Conservation (phyloP, 2,888 invertebrate genomes). For the Rhamphomyia laevipes region DNA sequence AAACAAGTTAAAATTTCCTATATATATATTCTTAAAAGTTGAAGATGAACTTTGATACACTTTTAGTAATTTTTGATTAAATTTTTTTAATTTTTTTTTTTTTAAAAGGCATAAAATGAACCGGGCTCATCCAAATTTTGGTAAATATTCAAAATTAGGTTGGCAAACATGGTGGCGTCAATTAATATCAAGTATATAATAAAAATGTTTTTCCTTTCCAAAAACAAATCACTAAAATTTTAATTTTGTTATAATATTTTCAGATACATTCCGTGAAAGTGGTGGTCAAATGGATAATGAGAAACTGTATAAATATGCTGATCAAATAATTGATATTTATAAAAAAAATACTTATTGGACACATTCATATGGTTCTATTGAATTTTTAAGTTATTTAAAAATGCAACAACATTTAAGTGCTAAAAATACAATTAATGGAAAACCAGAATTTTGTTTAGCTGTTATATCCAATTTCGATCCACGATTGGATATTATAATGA, state of each 20-base stretch:
- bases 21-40: background rate
- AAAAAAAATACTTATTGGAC: constrained; percentile 64
- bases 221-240: background rate
- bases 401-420: constrained; percentile 23
- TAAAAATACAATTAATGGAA: constrained; percentile 13
- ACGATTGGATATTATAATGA: constrained; percentile 55
- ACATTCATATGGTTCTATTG: constrained; percentile 49
- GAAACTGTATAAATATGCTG: constrained; percentile 42
- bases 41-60: background rate
- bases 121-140: constrained; percentile 68
- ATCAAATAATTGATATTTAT: constrained; percentile 55
- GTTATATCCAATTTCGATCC: constrained; percentile 86
- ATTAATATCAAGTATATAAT: constrained; percentile 27
- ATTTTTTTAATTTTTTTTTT: background rate
- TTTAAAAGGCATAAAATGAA: constrained; percentile 43
- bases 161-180: constrained; percentile 78
- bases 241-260: background rate
- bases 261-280: constrained; percentile 32
- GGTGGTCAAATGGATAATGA: constrained; percentile 29
- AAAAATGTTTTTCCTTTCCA: background rate
- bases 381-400: constrained; percentile 49
- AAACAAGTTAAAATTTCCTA: too few relatives aligned
- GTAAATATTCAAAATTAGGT: constrained; percentile 49
- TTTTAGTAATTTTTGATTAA: background rate
- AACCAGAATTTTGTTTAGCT: constrained; percentile 42